These are phyloP conservation scores for Urocynchramus pylzowi DNA, from an alignment of 2,113 vertebrate species.

Conservation along the genomic window DNA sequence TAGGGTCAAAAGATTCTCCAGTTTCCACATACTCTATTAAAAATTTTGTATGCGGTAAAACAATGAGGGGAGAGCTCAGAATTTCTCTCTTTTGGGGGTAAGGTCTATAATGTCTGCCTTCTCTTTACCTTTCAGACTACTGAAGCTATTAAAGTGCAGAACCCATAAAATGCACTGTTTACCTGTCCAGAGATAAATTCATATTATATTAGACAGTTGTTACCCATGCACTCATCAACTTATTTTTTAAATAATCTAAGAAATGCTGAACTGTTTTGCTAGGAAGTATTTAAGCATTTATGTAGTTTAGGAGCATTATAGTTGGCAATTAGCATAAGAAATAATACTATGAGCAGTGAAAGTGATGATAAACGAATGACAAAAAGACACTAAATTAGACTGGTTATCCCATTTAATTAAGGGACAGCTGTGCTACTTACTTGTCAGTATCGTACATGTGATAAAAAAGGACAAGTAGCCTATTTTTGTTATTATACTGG, in stretches of 20 bases:
- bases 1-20: not conserved
- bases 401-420: constrained; percentile 59
- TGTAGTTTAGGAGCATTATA: constrained; percentile 12
- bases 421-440: constrained; percentile 20
- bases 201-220: not conserved
- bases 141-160: not conserved
- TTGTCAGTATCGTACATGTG: constrained; percentile 26
- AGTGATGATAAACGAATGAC: constrained; percentile 53
- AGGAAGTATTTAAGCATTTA: constrained; percentile 44
- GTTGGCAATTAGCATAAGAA: constrained; percentile 49
- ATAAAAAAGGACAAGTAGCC: constrained; percentile 29
- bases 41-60: not conserved
- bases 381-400: constrained; percentile 56
- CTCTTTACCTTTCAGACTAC: not conserved
- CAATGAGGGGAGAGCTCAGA: not conserved
- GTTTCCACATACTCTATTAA: not conserved
- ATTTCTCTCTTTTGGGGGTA: not conserved
- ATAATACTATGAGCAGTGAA: constrained; percentile 25
- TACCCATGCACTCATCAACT: not conserved
- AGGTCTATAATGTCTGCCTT: not conserved
- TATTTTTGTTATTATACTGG: constrained; percentile 9
- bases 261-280: not conserved
- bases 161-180: not conserved
- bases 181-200: not conserved
- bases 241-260: not conserved